These are phyloP conservation scores for Atractosteus spatula DNA, from an alignment of 2,113 vertebrate genomes.

Conservation along the genomic window DNA sequence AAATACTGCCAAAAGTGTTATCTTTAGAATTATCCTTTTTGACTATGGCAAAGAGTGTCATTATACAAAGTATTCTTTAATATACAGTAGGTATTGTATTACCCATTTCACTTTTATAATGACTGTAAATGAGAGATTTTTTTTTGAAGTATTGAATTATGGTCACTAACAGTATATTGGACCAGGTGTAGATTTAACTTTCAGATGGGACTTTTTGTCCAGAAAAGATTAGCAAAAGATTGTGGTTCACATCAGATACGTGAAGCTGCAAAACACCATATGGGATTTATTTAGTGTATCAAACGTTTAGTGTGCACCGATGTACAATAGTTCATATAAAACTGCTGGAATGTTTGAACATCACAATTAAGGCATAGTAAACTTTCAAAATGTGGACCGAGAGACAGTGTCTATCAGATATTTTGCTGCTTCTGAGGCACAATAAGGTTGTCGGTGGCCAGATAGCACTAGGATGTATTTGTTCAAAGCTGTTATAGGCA, in stretches of 20 bases:
- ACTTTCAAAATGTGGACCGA: too few species aligned
- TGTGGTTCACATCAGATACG: too few species aligned
- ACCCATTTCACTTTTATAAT: conserved; percentile 25
- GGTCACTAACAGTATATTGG: neutral
- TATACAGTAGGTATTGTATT: conserved; percentile 31
- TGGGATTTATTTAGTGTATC: neutral
- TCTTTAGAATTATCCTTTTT: conserved; percentile 37
- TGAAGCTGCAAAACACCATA: too few species aligned
- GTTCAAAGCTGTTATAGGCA: too few species aligned
- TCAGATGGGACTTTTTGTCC: neutral
- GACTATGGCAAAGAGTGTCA: conserved; percentile 25
- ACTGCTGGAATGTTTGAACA: too few species aligned
- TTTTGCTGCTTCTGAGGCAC: too few species aligned
- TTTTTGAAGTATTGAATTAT: conserved; percentile 16
- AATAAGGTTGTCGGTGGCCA: too few species aligned
- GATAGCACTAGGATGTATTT: too few species aligned
- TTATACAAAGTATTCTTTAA: conserved; percentile 22
- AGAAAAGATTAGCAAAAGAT: too few species aligned
- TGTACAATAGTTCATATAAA: too few species aligned
- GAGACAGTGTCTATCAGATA: too few species aligned
- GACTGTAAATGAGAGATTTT: neutral
- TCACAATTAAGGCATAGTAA: too few species aligned
- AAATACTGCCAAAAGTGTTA: conserved; percentile 39
- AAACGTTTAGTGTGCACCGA: neutral
- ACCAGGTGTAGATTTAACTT: neutral